Conservation (phyloP, 2,113 vertebrate species). For the Platichthys stellatus region DNA sequence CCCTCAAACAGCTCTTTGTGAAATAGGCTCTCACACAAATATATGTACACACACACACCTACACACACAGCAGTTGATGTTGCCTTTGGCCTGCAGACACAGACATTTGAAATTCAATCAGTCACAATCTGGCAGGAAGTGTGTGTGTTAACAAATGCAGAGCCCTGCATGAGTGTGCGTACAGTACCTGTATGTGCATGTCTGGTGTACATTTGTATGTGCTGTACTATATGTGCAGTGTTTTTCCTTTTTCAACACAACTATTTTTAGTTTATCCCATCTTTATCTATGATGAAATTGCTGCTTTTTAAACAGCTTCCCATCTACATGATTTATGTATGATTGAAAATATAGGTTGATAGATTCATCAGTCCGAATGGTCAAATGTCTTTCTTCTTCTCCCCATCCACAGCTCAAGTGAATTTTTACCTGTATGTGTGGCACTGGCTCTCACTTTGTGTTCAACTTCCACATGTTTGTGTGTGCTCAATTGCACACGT, state of each 20-base stretch:
- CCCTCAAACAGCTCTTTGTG: too few species aligned
- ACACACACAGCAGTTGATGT: slow-evolving; percentile 21
- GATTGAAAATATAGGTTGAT: too few species aligned
- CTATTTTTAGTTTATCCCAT: too few species aligned
- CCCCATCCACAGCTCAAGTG: background rate
- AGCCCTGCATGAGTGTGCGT: background rate
- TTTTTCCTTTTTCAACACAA: too few species aligned
- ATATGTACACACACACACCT: background rate
- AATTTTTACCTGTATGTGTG: slow-evolving; percentile 1
- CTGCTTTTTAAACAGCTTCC: too few species aligned
- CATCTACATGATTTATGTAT: too few species aligned
- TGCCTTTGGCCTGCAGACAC: slow-evolving; percentile 59
- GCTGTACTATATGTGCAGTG: too few species aligned
- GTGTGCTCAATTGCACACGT: background rate
- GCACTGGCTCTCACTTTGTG: background rate
- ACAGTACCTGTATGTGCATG: background rate
- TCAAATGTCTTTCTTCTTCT: slow-evolving; percentile 4
- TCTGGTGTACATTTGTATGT: background rate
- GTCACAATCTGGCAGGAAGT: slow-evolving; percentile 57
- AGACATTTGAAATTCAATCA: slow-evolving; percentile 63
- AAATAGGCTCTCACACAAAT: too few species aligned
- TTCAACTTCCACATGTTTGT: background rate
- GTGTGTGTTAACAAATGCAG: slow-evolving; percentile 9
- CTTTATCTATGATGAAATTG: too few species aligned
- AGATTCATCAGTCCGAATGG: background rate